Evolutionary conservation across 1,140 invertebrate species (phyloP).

Genomic region (Drosophila yakuba): DNA sequence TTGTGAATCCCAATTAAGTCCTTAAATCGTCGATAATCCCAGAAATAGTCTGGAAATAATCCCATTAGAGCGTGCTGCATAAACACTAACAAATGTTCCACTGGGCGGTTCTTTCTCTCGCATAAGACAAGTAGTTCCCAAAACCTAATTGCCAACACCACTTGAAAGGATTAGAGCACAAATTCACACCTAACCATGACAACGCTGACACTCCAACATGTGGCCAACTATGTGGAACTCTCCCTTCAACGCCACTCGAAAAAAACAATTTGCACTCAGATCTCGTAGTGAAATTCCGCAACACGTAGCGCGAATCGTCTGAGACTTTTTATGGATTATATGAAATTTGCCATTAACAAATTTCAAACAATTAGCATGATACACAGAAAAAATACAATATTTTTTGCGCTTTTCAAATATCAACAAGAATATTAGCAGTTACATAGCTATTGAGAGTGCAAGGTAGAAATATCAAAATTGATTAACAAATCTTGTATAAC

Average conservation of each 20-base stretch:
- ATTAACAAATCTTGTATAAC: no score
- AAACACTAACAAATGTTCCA: slow-evolving; percentile 36
- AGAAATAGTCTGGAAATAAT: slow-evolving; percentile 17
- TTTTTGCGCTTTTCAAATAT: no score
- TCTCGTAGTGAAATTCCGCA: slow-evolving; percentile 75
- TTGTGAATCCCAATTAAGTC: slow-evolving; percentile 28
- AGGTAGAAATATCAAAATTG: no score
- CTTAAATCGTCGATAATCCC: slow-evolving; percentile 24
- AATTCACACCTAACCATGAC: neutral
- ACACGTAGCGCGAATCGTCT: slow-evolving; percentile 72
- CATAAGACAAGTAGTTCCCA: slow-evolving; percentile 6
- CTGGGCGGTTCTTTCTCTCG: slow-evolving; percentile 48
- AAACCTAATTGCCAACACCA: slow-evolving; percentile 51
- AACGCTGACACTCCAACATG: slow-evolving; percentile 30
- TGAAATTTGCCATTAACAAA: slow-evolving; percentile 84
- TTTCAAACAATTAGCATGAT: slow-evolving; percentile 31
- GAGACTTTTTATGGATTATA: slow-evolving; percentile 83
- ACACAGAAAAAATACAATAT: slow-evolving; percentile 11
- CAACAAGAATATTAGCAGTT: neutral
- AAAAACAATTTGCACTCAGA: slow-evolving; percentile 32
- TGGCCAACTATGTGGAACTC: slow-evolving; percentile 48
- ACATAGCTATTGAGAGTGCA: no score
- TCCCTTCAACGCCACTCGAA: neutral
- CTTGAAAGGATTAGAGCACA: slow-evolving; percentile 35
- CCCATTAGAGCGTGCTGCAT: slow-evolving; percentile 42